Base-by-base conservation (phyloP, 2,113 vertebrate genomes). In the Leuciscus idus region DNA sequence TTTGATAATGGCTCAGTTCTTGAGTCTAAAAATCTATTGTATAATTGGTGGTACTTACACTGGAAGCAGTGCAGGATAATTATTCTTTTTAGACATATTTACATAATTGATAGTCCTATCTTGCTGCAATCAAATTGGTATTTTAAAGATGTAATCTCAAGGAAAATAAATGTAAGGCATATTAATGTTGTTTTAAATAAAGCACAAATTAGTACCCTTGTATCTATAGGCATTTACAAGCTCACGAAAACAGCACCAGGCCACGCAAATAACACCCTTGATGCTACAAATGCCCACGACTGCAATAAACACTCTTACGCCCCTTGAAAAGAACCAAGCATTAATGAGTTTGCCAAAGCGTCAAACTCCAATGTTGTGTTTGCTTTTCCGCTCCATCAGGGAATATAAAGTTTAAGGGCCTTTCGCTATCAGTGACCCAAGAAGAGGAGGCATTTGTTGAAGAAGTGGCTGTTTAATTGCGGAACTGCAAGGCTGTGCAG, bases 381-480 rank as follows among this genome's bases (percentile, higher is more conserved):
- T 61, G 81, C 86, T 89, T 89, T 89, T 86, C 73, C 39, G 19
- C 55, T 87, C 87, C 80, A 82, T 85, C 21, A 43, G 87, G 86
- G 85, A 80, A 84, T 83, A 80, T 88, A 83, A 84, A 73, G 75
- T 90, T 89, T 79, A 88, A 87, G 61, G 88, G 84, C 78, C 72
- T 81, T 87, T 89, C 87, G 85, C 87, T 86, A 88, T 90, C 89
- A 85, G 70, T 62, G 76, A 89, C 84, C 88, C 87, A 33, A 83
- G 85, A 55, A 87, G 78, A 81, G 81, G 78, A 79, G 80, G 72
- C 73, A 84, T 85, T 91, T 70, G 75, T 88, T 81, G 74, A 50
- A 81, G 88, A 87, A 84, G 46, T 72, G 86, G 68, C 57, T 62
- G 68, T 86, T 85, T 89, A 88, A 88, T 87, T 85, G 85, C 80